Conservation (phyloP, 2,888 invertebrate genomes). For the Phyto melanocephala region DNA sequence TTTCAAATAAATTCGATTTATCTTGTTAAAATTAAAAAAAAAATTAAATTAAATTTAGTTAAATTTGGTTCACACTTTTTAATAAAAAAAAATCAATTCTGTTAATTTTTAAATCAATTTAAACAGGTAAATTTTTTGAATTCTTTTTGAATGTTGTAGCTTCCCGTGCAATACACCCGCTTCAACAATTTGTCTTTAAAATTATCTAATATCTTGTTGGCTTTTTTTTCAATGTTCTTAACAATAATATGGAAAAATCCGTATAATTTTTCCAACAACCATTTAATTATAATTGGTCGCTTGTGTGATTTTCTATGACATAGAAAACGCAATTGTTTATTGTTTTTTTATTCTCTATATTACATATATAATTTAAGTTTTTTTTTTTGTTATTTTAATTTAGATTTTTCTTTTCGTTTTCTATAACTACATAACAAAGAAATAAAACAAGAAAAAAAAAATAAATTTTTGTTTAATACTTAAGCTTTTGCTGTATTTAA, state of each 20-base stretch:
- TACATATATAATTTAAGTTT: constrained; percentile 15
- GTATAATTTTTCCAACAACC: constrained; percentile 59
- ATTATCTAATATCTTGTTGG: background rate
- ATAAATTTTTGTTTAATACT: constrained; percentile 35
- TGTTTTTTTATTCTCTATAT: constrained; percentile 65
- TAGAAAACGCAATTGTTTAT: constrained; percentile 78
- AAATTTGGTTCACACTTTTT: no score
- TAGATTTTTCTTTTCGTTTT: constrained; percentile 40
- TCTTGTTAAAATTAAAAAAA: no score
- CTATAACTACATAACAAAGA: constrained; percentile 18
- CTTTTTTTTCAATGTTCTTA: constrained; percentile 3
- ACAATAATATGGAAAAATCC: constrained; percentile 35
- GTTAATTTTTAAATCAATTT: no score
- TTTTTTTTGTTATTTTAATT: background rate
- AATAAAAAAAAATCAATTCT: no score
- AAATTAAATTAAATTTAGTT: no score
- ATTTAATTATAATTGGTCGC: constrained; percentile 74
- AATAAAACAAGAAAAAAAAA: background rate
- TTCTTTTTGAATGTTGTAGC: no score
- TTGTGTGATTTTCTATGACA: constrained; percentile 78
- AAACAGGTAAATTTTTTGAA: no score
- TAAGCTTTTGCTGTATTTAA: constrained; percentile 50
- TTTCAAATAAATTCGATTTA: no score
- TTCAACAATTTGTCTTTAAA: background rate
- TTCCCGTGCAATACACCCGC: no score